phyloP scores from a whole-genome alignment of 2,797 vertebrate genomes.

The Falco concolor region DNA sequence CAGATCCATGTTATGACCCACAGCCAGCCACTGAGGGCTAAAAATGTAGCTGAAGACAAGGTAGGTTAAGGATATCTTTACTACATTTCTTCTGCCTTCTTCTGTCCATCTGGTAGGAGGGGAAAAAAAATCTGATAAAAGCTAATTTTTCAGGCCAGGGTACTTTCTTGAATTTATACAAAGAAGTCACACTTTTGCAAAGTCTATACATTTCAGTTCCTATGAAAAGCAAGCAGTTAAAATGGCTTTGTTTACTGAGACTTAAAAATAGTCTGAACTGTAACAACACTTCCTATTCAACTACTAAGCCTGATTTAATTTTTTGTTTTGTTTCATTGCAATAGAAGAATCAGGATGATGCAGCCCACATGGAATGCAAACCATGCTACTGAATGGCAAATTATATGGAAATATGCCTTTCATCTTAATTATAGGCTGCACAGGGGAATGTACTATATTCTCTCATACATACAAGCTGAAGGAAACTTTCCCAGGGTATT shows the following conservation, averaged over 20 bases:
- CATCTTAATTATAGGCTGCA: slow-evolving; percentile 81
- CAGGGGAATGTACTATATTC: slow-evolving; percentile 71
- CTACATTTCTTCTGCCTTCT: background rate
- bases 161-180: background rate
- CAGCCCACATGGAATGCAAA: slow-evolving; percentile 75
- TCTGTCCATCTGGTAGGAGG: background rate
- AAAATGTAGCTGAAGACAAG: background rate
- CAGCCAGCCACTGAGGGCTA: background rate
- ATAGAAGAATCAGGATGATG: slow-evolving; percentile 65
- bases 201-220: slow-evolving; percentile 2
- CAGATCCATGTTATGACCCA: background rate
- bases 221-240: slow-evolving; percentile 19
- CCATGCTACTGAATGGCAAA: slow-evolving; percentile 72
- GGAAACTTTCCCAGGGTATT: slow-evolving; percentile 80
- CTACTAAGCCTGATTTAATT: slow-evolving; percentile 39
- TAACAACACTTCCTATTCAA: slow-evolving; percentile 59
- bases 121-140: background rate
- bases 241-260: slow-evolving; percentile 40
- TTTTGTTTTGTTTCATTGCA: slow-evolving; percentile 66
- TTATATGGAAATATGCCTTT: slow-evolving; percentile 78
- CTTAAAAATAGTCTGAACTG: slow-evolving; percentile 64
- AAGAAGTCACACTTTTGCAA: background rate
- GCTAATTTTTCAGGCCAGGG: background rate
- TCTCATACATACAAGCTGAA: slow-evolving; percentile 61
- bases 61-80: background rate